Evolutionary conservation across 2,888 invertebrate species (phyloP), one percentile per base, ranked within the genome.

Genomic region (Fissipunctia ypsillon): DNA sequence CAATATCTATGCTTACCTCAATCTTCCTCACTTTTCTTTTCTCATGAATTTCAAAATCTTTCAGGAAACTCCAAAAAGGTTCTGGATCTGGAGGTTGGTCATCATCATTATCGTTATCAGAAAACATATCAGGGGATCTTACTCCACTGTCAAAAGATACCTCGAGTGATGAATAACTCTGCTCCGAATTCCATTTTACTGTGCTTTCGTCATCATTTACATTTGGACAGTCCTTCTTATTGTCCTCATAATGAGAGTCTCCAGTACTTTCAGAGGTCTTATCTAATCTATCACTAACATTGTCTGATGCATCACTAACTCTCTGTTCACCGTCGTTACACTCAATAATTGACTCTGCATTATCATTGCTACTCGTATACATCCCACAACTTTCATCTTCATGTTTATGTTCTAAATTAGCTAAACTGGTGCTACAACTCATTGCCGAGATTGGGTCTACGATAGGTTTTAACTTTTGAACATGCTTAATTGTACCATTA

Each of bases 91-190:
- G 85, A 12, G 92, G 54, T 10, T 10, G 16, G 9, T 59, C 92
- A 3, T 91, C 84, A 43, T 88, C 93, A 60, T 95, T 96, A 69
- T 97, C 97, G 59, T 96, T 97, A 76, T 97, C 97, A 76, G 97
- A 97, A 90, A 98, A 98, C 89, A 98, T 94, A 88, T 98, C 97
- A 0, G 98, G 98, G 69, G 97, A 97, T 61, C 96, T 88, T 56
- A 96, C 93, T 81, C 96, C 96, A 87, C 96, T 96, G 86, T 96
- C 95, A 92, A 95, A 96, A 2, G 96, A 96, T 19, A 93, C 94
- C 76, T 96, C 96, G 2, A 94, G 88, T 19, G 96, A 96, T 3
- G 96, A 96, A 74, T 91, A 94, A 80, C 95, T 95, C 25, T 94
- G 94, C 50, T 96, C 96, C 6, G 90, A 90, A 78, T 93, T 94